phyloP scores from a whole-genome alignment of 2,113 vertebrate species.

The Myrmecobius fasciatus region DNA sequence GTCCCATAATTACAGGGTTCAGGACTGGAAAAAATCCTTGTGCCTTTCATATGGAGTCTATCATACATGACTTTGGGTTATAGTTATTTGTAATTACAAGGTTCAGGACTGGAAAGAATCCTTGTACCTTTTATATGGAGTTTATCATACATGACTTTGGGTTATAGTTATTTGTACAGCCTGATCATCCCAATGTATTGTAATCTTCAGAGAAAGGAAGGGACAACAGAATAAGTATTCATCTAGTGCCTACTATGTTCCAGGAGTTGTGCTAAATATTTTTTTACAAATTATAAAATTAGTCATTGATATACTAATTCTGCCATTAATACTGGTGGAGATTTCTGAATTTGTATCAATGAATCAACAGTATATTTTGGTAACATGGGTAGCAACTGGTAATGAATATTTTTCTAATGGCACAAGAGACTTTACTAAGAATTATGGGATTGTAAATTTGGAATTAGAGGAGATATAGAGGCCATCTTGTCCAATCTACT shows the following conservation, averaged over 20 bases:
- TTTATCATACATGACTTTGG: neutral
- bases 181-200: neutral
- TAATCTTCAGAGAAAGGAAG: neutral
- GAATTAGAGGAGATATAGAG: neutral
- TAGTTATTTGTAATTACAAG: neutral
- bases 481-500: neutral
- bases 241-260: neutral
- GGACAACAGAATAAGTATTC: neutral
- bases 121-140: neutral
- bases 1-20: neutral
- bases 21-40: neutral
- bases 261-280: neutral
- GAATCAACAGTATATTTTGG: neutral
- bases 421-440: neutral
- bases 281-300: neutral
- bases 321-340: neutral
- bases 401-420: neutral
- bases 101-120: neutral
- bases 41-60: neutral
- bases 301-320: neutral
- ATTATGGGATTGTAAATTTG: neutral
- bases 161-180: neutral
- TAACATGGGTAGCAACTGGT: neutral
- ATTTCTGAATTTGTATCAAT: neutral
- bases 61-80: neutral